phyloP scores from a whole-genome alignment of 2,113 vertebrate species.

The Bambusicola thoracicus region DNA sequence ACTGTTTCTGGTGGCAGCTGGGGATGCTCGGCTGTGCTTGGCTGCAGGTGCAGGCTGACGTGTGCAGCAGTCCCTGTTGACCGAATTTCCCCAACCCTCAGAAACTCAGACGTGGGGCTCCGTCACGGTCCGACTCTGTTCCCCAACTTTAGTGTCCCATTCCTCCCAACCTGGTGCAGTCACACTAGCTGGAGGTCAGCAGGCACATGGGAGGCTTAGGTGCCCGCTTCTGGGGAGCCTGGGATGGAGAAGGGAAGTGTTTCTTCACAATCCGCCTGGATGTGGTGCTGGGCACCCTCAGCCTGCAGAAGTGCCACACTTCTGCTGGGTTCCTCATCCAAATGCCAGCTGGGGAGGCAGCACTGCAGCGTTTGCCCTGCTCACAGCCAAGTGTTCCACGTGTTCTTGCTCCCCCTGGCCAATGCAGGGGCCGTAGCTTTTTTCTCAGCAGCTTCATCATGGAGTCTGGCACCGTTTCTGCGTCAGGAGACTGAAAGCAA shows the following conservation, averaged over 20 bases:
- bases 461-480: rapidly evolving
- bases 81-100: too few relatives aligned
- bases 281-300: neutral
- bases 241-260: neutral
- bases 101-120: too few relatives aligned
- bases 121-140: neutral
- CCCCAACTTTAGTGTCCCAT: neutral
- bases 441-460: neutral
- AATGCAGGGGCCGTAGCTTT: rapidly evolving
- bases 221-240: too few relatives aligned
- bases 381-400: neutral
- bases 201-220: too few relatives aligned
- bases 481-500: neutral
- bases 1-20: neutral
- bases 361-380: neutral
- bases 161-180: neutral
- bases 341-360: neutral
- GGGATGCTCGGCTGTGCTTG: too few relatives aligned
- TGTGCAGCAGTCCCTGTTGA: too few relatives aligned
- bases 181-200: neutral
- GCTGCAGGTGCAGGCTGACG: too few relatives aligned
- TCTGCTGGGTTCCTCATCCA: neutral
- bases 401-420: too few relatives aligned
- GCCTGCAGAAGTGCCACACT: neutral
- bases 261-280: neutral